Percentiles rank a stretch among this genome's conserved stretches.
Evolutionary conservation across 53 echinoderm and acorn worm genomes (phyloP).

Genomic region (Paracentrotus lividus): DNA sequence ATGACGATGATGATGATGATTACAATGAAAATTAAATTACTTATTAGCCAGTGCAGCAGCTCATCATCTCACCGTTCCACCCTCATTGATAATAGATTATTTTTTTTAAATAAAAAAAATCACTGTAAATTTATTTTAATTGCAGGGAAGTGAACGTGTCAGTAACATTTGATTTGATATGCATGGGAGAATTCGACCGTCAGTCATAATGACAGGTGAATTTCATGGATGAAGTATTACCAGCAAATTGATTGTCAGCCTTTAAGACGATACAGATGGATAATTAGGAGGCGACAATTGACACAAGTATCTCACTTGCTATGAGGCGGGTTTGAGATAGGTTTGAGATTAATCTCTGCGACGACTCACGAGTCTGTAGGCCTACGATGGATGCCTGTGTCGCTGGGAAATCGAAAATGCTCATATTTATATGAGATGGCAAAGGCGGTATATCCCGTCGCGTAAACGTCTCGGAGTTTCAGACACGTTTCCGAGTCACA

Average conservation of each 20-base stretch:
- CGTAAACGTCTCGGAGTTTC: too few relatives aligned
- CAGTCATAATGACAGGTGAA: slow-evolving; percentile 7
- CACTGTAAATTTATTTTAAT: too few relatives aligned
- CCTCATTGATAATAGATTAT: neutral
- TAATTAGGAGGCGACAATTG: neutral
- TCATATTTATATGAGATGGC: too few relatives aligned
- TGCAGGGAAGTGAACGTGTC: neutral
- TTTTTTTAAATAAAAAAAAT: neutral
- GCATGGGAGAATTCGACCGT: neutral
- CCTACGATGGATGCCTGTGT: too few relatives aligned
- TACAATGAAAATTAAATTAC: neutral
- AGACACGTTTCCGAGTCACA: too few relatives aligned
- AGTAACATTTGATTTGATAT: neutral
- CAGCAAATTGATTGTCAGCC: neutral
- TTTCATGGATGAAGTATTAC: neutral
- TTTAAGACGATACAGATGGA: neutral
- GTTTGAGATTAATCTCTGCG: too few relatives aligned
- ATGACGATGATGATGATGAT: neutral
- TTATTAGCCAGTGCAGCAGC: neutral
- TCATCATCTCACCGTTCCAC: neutral
- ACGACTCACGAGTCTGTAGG: too few relatives aligned
- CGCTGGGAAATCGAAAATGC: too few relatives aligned
- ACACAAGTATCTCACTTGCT: neutral
- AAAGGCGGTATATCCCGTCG: too few relatives aligned
- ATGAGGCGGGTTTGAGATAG: too few relatives aligned